Evolutionary conservation across 2,888 invertebrate species (phyloP).

Genomic region (Perizoma affinitatum): DNA sequence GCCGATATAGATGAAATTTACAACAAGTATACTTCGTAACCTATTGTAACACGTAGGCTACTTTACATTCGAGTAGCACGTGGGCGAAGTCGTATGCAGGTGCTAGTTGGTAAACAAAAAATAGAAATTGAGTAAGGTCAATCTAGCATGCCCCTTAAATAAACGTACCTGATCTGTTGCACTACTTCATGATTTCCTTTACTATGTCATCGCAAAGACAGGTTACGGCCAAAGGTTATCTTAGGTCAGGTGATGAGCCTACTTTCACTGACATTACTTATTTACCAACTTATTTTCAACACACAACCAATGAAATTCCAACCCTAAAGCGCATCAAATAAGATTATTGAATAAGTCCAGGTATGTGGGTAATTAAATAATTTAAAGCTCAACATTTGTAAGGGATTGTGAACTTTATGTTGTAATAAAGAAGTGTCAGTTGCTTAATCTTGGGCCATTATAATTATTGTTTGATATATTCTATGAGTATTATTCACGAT

Average conservation of each 20-base stretch:
- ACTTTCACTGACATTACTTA: conserved; percentile 69
- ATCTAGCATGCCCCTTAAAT: background rate
- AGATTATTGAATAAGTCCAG: background rate
- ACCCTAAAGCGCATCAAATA: conserved; percentile 16
- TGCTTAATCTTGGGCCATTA: conserved; percentile 30
- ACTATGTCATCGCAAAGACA: conserved; percentile 51
- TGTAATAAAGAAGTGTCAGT: conserved; percentile 37
- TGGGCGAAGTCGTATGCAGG: too few species aligned
- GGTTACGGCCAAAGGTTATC: conserved; percentile 75
- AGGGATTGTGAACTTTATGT: conserved; percentile 42
- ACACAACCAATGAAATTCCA: conserved; percentile 16
- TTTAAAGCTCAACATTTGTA: conserved; percentile 40
- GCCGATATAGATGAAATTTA: too few species aligned
- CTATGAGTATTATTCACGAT: background rate
- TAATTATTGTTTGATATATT: conserved; percentile 31
- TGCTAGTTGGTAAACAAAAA: too few species aligned
- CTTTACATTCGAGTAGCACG: too few species aligned
- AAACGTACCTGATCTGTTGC: background rate
- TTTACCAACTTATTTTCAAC: conserved; percentile 33
- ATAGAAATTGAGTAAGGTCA: too few species aligned
- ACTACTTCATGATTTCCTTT: conserved; percentile 11
- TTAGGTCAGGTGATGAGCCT: conserved; percentile 70
- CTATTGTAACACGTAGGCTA: too few species aligned
- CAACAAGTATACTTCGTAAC: too few species aligned
- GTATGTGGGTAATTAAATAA: conserved; percentile 40